Conservation (phyloP, 2,113 vertebrate genomes). For the Caretta caretta region DNA sequence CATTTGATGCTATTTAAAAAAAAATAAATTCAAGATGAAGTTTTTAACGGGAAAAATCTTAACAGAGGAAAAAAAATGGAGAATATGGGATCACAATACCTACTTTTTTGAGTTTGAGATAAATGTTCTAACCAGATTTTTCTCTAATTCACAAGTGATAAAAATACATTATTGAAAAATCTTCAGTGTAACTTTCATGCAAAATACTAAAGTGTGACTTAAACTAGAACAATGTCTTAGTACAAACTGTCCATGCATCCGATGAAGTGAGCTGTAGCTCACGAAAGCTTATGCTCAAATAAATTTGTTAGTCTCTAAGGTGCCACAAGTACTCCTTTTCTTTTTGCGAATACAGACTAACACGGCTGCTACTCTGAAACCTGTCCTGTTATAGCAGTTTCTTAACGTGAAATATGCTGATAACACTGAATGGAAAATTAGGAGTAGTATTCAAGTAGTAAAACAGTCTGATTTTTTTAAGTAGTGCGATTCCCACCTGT, state of each 20-base stretch:
- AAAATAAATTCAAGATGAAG: neutral
- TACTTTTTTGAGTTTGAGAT: neutral
- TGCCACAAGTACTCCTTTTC: no score
- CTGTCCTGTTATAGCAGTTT: neutral
- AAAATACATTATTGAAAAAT: neutral
- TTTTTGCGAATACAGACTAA: no score
- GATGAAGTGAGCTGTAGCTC: no score
- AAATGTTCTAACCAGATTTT: neutral
- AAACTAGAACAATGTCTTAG: neutral
- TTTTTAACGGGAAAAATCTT: neutral
- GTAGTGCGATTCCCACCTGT: slow-evolving; percentile 64
- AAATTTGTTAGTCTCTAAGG: no score
- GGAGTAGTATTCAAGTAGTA: neutral
- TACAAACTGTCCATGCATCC: neutral
- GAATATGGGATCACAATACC: neutral
- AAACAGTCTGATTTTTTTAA: neutral
- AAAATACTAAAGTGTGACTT: neutral
- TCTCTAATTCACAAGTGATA: neutral
- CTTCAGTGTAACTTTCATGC: neutral
- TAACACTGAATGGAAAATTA: neutral
- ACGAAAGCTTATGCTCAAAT: no score
- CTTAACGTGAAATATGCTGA: neutral
- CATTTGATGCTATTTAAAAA: neutral
- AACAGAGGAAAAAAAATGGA: neutral
- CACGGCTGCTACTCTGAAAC: no score